These are phyloP conservation scores for Dynastes tityus DNA, from an alignment of 2,888 invertebrate genomes.

Conservation along the genomic window DNA sequence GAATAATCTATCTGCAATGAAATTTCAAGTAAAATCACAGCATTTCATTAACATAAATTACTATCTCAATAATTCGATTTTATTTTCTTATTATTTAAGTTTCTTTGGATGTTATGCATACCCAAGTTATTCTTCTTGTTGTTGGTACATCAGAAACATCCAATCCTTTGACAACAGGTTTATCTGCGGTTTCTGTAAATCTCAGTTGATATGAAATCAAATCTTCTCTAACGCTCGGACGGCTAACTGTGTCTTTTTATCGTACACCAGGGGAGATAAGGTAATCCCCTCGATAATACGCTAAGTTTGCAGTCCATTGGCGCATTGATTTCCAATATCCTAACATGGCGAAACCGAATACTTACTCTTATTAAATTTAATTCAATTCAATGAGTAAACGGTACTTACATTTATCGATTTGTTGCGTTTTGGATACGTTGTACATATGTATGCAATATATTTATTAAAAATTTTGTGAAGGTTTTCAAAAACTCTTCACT, in stretches of 20 bases:
- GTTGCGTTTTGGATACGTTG: background rate
- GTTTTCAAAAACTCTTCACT: too few relatives aligned
- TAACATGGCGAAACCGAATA: background rate
- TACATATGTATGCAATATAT: background rate
- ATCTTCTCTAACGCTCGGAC: background rate
- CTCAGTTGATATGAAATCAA: constrained; percentile 1
- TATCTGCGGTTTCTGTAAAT: constrained; percentile 2
- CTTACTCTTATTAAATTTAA: background rate
- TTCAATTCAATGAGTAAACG: background rate
- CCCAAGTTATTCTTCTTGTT: too few relatives aligned
- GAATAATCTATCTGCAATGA: too few relatives aligned
- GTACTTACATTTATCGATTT: background rate
- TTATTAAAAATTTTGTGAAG: too few relatives aligned
- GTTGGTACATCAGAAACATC: background rate
- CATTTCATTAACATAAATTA: too few relatives aligned
- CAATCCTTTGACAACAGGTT: background rate
- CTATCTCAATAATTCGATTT: too few relatives aligned
- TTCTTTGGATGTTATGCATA: too few relatives aligned
- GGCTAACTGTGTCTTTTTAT: background rate
- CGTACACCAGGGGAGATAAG: background rate
- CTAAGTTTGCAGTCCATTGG: constrained; percentile 1
- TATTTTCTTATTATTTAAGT: too few relatives aligned
- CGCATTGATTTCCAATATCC: constrained; percentile 4
- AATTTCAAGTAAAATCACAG: too few relatives aligned
- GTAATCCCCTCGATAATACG: background rate